Percentiles rank a stretch among this genome's conserved stretches.
phyloP scores from a whole-genome alignment of 2,797 vertebrate genomes.

The Pseudochirops cupreus region DNA sequence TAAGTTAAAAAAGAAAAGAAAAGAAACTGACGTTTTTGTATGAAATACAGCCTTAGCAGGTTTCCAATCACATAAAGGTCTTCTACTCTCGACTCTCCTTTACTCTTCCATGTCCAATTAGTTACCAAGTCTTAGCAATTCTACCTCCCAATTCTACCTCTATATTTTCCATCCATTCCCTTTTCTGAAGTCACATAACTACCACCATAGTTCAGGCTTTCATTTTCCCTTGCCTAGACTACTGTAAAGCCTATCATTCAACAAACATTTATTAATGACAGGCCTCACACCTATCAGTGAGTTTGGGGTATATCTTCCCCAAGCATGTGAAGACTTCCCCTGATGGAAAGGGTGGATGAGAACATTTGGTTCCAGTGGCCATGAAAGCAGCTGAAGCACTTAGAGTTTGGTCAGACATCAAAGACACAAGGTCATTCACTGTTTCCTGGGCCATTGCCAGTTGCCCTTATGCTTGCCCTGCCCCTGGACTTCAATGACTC shows the following conservation, averaged over 20 bases:
- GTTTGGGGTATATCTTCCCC: background rate
- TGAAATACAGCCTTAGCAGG: background rate
- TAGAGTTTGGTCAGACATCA: background rate
- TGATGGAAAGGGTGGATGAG: background rate
- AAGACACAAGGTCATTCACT: background rate
- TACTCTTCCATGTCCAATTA: background rate
- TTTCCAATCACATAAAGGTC: background rate
- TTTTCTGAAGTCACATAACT: background rate
- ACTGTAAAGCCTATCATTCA: background rate
- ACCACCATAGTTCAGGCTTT: background rate
- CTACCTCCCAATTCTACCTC: background rate
- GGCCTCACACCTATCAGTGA: background rate
- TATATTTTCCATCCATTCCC: background rate
- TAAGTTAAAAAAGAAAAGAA: no score
- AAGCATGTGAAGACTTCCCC: background rate
- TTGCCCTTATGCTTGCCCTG: background rate
- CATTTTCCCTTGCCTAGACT: background rate
- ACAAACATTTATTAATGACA: background rate
- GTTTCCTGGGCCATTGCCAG: background rate
- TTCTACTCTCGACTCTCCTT: background rate
- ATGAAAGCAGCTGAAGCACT: background rate
- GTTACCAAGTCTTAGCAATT: background rate
- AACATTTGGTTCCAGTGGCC: background rate
- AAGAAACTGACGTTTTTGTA: background rate
- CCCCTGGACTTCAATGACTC: background rate